Percentiles rank a stretch among this genome's conserved stretches.
Conservation (phyloP, 2,888 invertebrate genomes). For the Dorcus hopei region DNA sequence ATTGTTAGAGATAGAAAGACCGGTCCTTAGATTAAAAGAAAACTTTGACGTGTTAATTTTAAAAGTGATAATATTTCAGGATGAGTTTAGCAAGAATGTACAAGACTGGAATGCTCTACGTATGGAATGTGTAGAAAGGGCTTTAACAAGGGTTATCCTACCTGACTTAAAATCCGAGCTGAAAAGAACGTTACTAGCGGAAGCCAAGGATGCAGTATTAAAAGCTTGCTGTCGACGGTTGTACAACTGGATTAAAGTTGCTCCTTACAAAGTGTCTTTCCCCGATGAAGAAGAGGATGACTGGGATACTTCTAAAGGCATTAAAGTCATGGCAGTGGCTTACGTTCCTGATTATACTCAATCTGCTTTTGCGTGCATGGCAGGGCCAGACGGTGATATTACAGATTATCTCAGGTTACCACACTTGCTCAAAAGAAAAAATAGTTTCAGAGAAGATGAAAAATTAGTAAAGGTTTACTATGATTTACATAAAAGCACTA, state of each 20-base stretch:
- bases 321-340: constrained; percentile 83
- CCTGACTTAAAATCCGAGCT: constrained; percentile 88
- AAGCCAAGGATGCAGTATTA: constrained; percentile 83
- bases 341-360: constrained; percentile 82
- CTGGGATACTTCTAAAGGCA: constrained; percentile 81
- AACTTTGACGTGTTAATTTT: constrained; percentile 12
- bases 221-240: constrained; percentile 82
- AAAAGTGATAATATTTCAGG: constrained; percentile 51
- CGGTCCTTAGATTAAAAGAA: too few species aligned
- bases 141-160: constrained; percentile 82
- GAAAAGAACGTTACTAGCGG: constrained; percentile 71
- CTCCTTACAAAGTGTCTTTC: constrained; percentile 72
- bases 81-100: constrained; percentile 91
- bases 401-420: constrained; percentile 87
- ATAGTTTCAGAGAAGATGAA: constrained; percentile 66
- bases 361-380: constrained; percentile 82
- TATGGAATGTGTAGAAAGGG: constrained; percentile 82
- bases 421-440: constrained; percentile 79
- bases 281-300: constrained; percentile 88
- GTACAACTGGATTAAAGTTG: constrained; percentile 83
- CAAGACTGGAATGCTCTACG: constrained; percentile 95
- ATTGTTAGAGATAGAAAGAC: neutral
- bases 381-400: constrained; percentile 88
- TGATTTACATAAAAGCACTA: neutral
- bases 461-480: constrained; percentile 56